Evolutionary conservation across 2,113 vertebrate species (phyloP).

Genomic region (Chauna torquata): DNA sequence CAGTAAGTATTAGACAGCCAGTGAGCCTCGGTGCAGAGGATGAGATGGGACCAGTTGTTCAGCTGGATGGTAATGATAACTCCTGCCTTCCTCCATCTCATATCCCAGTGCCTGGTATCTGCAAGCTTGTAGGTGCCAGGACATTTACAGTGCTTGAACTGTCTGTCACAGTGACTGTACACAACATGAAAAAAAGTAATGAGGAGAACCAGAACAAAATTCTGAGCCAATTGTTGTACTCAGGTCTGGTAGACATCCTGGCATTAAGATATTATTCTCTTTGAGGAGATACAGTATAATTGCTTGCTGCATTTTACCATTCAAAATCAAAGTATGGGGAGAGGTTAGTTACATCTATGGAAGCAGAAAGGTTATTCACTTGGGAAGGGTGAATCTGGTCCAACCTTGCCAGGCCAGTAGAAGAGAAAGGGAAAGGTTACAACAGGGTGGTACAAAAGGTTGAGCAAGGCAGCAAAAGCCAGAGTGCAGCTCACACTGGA

Average conservation of each 20-base stretch:
- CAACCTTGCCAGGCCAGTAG: neutral
- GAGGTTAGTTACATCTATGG: neutral
- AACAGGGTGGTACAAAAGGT: neutral
- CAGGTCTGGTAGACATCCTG: neutral
- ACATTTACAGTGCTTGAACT: neutral
- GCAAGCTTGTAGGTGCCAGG: neutral
- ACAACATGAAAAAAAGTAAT: neutral
- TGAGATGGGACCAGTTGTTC: neutral
- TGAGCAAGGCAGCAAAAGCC: neutral
- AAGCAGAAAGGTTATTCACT: neutral
- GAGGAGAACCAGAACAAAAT: neutral
- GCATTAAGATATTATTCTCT: neutral
- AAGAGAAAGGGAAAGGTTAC: neutral
- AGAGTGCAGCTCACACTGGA: neutral
- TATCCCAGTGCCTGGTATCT: neutral
- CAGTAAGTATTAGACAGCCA: neutral
- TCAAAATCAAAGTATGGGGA: neutral
- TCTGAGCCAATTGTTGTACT: neutral
- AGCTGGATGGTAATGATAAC: neutral
- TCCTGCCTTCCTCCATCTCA: neutral
- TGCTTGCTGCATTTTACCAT: neutral
- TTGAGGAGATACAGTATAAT: neutral
- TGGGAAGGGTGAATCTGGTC: neutral
- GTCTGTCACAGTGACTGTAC: neutral
- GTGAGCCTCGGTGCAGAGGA: accelerated